A percentile compares a stretch with the other conserved stretches of the same genome.
phyloP scores from a whole-genome alignment of 1,140 invertebrate genomes.

The Brachionus calyciflorus region DNA sequence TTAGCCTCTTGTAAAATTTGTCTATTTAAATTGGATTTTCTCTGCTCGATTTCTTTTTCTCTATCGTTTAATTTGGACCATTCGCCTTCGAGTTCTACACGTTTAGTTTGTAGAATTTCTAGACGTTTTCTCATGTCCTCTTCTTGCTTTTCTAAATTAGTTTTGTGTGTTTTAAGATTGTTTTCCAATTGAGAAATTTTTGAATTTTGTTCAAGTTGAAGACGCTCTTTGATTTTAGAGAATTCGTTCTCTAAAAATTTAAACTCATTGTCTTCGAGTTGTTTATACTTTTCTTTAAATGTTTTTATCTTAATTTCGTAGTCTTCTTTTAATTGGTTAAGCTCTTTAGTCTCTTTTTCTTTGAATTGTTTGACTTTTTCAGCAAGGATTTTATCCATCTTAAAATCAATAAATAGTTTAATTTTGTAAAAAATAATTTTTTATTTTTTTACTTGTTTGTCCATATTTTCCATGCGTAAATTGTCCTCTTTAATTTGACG shows the following conservation, averaged over 20 bases:
- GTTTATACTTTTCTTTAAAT: slow-evolving; percentile 43
- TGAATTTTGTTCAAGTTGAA: slow-evolving; percentile 2
- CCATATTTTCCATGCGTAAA: slow-evolving; percentile 13
- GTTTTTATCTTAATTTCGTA: slow-evolving; percentile 45
- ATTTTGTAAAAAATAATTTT: not conserved
- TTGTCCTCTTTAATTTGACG: slow-evolving; percentile 30
- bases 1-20: slow-evolving; percentile 19
- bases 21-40: slow-evolving; percentile 5
- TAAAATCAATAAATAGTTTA: not conserved
- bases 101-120: not conserved
- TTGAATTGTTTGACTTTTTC: slow-evolving; percentile 32
- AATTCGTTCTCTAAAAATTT: slow-evolving; percentile 24
- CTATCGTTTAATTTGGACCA: slow-evolving; percentile 5
- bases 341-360: slow-evolving; percentile 22
- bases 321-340: slow-evolving; percentile 34
- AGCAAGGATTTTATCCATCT: slow-evolving; percentile 37
- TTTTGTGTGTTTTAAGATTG: not conserved
- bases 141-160: not conserved
- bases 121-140: slow-evolving; percentile 1
- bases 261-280: slow-evolving; percentile 42
- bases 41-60: slow-evolving; percentile 3
- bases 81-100: not conserved
- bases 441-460: slow-evolving; percentile 15
- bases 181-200: not conserved
- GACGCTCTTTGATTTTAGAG: slow-evolving; percentile 19